Percentiles rank a stretch among this genome's conserved stretches.
Evolutionary conservation across 2,888 invertebrate genomes (phyloP).

Genomic region (Bimastos eiseni): DNA sequence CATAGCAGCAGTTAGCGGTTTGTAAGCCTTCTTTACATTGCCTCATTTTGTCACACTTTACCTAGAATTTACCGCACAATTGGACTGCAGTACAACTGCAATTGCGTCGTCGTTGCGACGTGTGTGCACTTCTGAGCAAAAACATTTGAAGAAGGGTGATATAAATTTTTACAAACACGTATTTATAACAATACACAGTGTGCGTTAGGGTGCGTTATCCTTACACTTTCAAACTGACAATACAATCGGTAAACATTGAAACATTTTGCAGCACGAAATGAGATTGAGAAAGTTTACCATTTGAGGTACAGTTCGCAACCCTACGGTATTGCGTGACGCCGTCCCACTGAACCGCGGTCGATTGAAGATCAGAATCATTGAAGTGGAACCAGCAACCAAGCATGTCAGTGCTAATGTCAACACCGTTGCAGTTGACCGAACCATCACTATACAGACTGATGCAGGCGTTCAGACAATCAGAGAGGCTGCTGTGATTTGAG

Average conservation of each 20-base stretch:
- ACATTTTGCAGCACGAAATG: neutral
- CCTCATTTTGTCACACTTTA: too few relatives aligned
- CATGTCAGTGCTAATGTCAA: neutral
- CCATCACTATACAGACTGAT: neutral
- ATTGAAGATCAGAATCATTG: neutral
- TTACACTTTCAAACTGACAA: neutral
- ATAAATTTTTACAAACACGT: too few relatives aligned
- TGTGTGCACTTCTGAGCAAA: too few relatives aligned
- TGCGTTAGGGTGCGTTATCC: too few relatives aligned
- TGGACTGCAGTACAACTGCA: too few relatives aligned
- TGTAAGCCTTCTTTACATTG: too few relatives aligned
- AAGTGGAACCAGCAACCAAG: slow-evolving; percentile 1
- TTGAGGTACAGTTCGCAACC: neutral
- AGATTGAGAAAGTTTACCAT: neutral
- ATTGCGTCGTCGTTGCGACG: too few relatives aligned
- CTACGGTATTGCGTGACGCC: neutral
- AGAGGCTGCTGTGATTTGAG: neutral
- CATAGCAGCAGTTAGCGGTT: too few relatives aligned
- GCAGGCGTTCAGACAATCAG: neutral
- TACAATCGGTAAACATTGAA: neutral
- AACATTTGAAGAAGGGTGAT: too few relatives aligned
- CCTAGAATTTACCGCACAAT: too few relatives aligned
- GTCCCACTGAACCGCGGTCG: neutral
- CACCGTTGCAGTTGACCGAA: neutral
- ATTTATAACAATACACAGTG: too few relatives aligned